Percentiles rank a stretch among this genome's conserved stretches.
phyloP scores from a whole-genome alignment of 2,888 invertebrate species.

The Polydrusus cervinus region DNA sequence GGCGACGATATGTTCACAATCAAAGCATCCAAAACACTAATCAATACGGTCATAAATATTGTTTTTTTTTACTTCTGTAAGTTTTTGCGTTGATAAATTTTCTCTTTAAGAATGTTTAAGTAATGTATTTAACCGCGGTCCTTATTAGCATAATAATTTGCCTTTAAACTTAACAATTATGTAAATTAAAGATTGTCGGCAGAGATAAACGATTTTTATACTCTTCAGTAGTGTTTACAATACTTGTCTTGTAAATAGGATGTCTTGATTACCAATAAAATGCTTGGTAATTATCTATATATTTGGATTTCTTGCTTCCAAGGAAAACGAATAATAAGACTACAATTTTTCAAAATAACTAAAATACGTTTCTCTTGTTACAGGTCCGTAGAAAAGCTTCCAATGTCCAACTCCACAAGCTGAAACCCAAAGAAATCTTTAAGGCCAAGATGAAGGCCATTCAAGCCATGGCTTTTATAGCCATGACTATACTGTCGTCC shows the following conservation, averaged over 20 bases:
- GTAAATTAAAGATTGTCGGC: conserved; percentile 10
- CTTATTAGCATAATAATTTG: conserved; percentile 11
- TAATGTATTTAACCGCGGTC: background rate
- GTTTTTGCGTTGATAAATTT: conserved; percentile 6
- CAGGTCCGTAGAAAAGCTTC: conserved; percentile 33
- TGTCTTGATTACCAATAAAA: background rate
- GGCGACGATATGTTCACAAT: too few species aligned
- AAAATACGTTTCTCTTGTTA: conserved; percentile 5
- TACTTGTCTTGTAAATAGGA: background rate
- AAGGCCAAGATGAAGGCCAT: conserved; percentile 32
- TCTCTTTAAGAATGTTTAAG: background rate
- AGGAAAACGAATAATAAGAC: too few species aligned
- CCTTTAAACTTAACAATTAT: conserved; percentile 14
- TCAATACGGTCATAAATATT: too few species aligned
- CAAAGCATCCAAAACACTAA: too few species aligned
- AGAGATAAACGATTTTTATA: background rate
- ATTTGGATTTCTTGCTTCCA: too few species aligned
- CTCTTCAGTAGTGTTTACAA: conserved; percentile 13
- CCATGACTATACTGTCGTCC: conserved; percentile 34
- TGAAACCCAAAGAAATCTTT: conserved; percentile 29
- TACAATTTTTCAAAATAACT: too few species aligned
- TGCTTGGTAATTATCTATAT: background rate
- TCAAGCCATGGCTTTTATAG: conserved; percentile 30
- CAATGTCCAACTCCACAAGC: conserved; percentile 43
- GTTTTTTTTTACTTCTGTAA: background rate